Conservation (phyloP, 2,113 vertebrate species). For the Colistium nudipinnis region DNA sequence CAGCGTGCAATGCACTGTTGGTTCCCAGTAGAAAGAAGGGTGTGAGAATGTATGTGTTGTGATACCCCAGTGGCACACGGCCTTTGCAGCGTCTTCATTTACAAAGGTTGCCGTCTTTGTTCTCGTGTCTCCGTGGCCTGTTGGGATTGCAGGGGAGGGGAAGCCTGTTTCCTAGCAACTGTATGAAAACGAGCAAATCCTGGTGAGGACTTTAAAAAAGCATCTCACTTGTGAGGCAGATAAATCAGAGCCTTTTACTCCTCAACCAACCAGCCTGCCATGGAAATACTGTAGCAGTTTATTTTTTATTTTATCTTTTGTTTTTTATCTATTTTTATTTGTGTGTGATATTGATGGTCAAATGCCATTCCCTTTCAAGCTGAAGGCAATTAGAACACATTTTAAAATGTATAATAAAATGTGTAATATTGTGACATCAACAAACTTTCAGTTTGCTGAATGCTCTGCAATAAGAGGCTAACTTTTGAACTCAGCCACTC, state of each 20-base stretch:
- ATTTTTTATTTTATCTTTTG: too few species aligned
- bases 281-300: background rate
- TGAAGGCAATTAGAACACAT: background rate
- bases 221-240: constrained; percentile 29
- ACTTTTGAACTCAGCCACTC: constrained; percentile 20
- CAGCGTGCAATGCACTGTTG: constrained; percentile 1
- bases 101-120: constrained; percentile 80
- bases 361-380: too few species aligned
- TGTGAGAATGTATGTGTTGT: constrained; percentile 46
- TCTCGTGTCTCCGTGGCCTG: constrained; percentile 67
- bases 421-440: constrained; percentile 20
- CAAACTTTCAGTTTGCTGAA: constrained; percentile 20
- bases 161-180: constrained; percentile 84
- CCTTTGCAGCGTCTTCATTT: constrained; percentile 65
- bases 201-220: constrained; percentile 60
- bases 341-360: too few species aligned
- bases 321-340: too few species aligned
- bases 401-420: too few species aligned
- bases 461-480: constrained; percentile 4
- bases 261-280: background rate
- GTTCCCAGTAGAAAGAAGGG: constrained; percentile 24
- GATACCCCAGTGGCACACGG: constrained; percentile 64
- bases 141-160: constrained; percentile 69
- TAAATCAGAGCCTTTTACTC: constrained; percentile 28
- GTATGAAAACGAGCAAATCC: constrained; percentile 56